Base-by-base conservation (phyloP, 2,113 vertebrate genomes). In the Deroptyus accipitrinus region DNA sequence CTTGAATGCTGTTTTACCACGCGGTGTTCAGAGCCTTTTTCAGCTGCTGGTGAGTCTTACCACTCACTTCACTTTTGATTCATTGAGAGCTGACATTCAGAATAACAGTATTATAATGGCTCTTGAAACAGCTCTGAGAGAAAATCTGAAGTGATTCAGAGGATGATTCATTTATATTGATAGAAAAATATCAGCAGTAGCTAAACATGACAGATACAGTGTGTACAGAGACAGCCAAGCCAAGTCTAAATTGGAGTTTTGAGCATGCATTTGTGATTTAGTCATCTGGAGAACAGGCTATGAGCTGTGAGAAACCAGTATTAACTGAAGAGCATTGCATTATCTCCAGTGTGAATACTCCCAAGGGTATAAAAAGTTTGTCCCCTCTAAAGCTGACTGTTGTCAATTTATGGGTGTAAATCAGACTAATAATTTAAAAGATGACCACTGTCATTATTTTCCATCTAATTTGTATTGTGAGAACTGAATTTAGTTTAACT, bases 131-230 rank as follows among this genome's bases (percentile, higher is more conserved):
- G 37, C 41, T 95, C 67, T 48, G 49, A 93, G 75, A 94, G 69
- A 95, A 97, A 94, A 84, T 66, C 73, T 88, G 72, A 95, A 96
- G 76, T 95, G 95, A 97, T 95, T 97, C 95, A 96, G 88, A 86
- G 30, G 49, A 91, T 95, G 94, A 96, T 88, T 97, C 95, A 96
- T 44, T 94, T 73, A n/a, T 88, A 94, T 87, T 96, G 92, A 93
- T 94, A 94, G 88, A 88, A 95, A 96, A 97, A 82, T 74, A 96
- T 46, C 85, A 92, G 59, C 81, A 92, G 62, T 63, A 95, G 69
- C 64, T 96, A 88, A 97, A 87, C 68, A 88, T 88, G 81, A 94
- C 94, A 96, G 90, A 92, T 84, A 86, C 70, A 92, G n/a, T 20
- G 55, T 37, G 74, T 84, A 73, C 74, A 79, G 49, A 91, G 72